phyloP scores from a whole-genome alignment of 2,113 vertebrate genomes.

The Alosa alosa region DNA sequence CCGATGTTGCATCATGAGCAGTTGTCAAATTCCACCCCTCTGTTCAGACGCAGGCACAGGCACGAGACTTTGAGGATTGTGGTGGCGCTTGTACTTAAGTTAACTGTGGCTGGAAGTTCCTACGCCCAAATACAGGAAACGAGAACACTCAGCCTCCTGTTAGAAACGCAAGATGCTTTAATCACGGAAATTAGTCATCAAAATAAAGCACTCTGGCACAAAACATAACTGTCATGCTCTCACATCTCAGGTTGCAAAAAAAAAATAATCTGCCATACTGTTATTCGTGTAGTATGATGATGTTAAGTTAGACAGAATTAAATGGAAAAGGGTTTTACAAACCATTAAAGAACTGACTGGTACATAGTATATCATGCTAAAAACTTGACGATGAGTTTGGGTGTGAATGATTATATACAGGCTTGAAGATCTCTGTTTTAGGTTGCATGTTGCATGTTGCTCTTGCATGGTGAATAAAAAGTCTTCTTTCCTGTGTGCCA shows the following conservation, averaged over 20 bases:
- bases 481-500: constrained; percentile 35
- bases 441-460: background rate
- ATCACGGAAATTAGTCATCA: constrained; percentile 1
- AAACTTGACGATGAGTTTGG: background rate
- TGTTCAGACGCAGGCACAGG: background rate
- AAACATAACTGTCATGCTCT: background rate
- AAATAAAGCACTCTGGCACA: background rate
- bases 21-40: background rate
- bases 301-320: background rate
- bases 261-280: background rate
- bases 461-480: background rate
- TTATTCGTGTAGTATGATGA: background rate
- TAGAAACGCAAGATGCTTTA: background rate
- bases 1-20: background rate
- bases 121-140: background rate
- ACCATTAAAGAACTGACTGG: background rate
- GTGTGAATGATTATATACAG: background rate
- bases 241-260: background rate
- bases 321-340: background rate
- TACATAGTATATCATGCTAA: background rate
- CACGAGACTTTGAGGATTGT: background rate
- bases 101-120: background rate
- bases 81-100: background rate
- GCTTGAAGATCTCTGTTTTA: background rate
- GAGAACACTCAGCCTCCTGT: background rate